Evolutionary conservation across 2,113 vertebrate species (phyloP), one percentile per base, ranked within the genome.

Genomic region (Dicentrarchus labrax): DNA sequence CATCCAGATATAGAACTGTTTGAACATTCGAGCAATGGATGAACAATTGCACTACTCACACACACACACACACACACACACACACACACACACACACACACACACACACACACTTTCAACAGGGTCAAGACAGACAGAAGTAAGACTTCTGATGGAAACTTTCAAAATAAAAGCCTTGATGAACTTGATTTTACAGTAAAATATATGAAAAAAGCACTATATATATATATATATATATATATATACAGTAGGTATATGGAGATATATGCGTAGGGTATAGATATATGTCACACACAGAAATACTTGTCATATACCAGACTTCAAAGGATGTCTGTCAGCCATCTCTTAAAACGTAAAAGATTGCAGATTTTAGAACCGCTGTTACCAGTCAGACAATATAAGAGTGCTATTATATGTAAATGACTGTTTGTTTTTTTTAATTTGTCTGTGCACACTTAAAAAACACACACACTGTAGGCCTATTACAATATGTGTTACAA

Each of bases 161-260:
- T 75, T 80, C 72, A 71, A 65, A 85, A 65, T 80, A 80, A 85
- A 80, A 80, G 77, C 47, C 30, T 6, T 65, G 6, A 48, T 21
- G 6, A 74, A 56, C 4, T 1, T 3, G 5, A 41, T 30, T 30
- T 2, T 30, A 30, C 30, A 30, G 30, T 30, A 30, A 30, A 2
- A 30, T 30, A 30, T 2, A 30, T 30, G n/a, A n/a, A n/a, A n/a
- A n/a, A n/a, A n/a, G n/a, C n/a, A n/a, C n/a, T n/a, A n/a, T n/a
- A n/a, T n/a, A n/a, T n/a, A n/a, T n/a, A n/a, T n/a, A n/a, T n/a
- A n/a, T n/a, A n/a, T n/a, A n/a, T 30, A 30, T 2, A 30, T 30
- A 30, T 30, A 30, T 30, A 30, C n/a, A 30, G 3, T 30, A 30
- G 1, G 30, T 30, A 4, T 22, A 39, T 10, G 17, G 11, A 21